Conservation (phyloP, 2,113 vertebrate genomes). For the Chelonoidis abingdonii region DNA sequence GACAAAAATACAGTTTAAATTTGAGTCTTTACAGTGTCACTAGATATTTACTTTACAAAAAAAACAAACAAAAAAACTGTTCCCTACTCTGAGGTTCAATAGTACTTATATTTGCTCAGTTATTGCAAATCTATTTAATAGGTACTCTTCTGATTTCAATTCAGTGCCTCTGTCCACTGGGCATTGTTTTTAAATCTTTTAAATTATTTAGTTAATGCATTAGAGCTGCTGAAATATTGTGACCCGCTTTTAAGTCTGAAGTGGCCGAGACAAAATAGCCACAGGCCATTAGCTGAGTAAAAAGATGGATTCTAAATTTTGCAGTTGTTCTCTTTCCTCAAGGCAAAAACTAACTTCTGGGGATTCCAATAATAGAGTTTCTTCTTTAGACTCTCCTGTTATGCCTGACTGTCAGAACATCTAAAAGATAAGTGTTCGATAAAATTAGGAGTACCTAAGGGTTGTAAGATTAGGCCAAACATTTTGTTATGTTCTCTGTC, state of each 20-base stretch:
- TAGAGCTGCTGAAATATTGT: background rate
- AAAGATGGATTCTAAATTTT: background rate
- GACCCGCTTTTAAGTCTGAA: background rate
- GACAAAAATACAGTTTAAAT: accelerated
- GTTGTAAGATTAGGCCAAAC: background rate
- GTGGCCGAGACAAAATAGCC: background rate
- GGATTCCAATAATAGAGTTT: background rate
- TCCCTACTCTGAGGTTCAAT: background rate
- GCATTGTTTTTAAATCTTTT: background rate
- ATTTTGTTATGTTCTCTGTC: background rate
- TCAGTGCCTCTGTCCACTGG: background rate
- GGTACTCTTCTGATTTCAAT: background rate
- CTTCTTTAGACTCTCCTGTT: background rate
- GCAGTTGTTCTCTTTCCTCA: background rate
- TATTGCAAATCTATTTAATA: background rate
- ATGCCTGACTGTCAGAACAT: background rate
- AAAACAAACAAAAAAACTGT: background rate
- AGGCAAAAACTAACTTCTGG: background rate
- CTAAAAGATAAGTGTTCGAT: background rate
- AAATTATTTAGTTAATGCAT: accelerated
- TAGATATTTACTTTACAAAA: too few species aligned
- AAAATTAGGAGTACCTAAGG: background rate
- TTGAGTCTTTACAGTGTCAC: background rate
- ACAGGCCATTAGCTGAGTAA: background rate
- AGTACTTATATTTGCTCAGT: background rate